Evolutionary conservation across 1,140 invertebrate genomes (phyloP).

Genomic region (Colletes latitarsis): DNA sequence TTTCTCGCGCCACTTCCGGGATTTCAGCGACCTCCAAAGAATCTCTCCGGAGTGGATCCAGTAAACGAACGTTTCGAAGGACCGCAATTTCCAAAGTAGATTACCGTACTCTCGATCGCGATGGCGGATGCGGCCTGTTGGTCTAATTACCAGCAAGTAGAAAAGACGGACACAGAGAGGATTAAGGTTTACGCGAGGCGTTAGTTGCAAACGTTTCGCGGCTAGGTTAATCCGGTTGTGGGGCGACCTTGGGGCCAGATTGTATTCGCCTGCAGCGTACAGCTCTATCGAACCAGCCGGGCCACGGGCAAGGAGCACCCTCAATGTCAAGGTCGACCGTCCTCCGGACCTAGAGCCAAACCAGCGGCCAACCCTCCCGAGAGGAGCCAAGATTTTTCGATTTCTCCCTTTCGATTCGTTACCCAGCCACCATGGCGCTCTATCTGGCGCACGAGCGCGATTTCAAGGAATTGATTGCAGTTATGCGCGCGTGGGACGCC

Average conservation of each 20-base stretch:
- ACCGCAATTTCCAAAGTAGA: no score
- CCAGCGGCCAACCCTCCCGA: background rate
- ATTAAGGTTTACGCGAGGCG: background rate
- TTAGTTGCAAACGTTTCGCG: conserved; percentile 30
- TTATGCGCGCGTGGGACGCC: background rate
- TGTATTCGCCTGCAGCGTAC: conserved; percentile 51
- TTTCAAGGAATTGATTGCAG: conserved; percentile 7
- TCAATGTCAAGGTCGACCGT: conserved; percentile 75
- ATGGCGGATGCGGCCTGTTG: background rate
- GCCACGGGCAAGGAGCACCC: conserved; percentile 68
- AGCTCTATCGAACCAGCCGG: conserved; percentile 76
- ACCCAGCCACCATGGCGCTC: no score
- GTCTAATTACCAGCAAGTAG: background rate
- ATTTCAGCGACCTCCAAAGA: no score
- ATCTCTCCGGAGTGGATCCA: no score
- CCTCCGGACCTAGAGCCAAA: conserved; percentile 3
- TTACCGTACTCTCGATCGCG: background rate
- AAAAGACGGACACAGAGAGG: background rate
- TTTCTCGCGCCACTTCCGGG: no score
- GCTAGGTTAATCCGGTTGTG: conserved; percentile 58
- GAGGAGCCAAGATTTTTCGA: conserved; percentile 15
- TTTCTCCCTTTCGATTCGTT: background rate
- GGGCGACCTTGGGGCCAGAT: conserved; percentile 62
- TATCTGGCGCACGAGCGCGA: background rate
- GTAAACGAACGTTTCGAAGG: no score